Base-by-base conservation (phyloP, 2,113 vertebrate genomes). In the Cephalopholis sonnerati region DNA sequence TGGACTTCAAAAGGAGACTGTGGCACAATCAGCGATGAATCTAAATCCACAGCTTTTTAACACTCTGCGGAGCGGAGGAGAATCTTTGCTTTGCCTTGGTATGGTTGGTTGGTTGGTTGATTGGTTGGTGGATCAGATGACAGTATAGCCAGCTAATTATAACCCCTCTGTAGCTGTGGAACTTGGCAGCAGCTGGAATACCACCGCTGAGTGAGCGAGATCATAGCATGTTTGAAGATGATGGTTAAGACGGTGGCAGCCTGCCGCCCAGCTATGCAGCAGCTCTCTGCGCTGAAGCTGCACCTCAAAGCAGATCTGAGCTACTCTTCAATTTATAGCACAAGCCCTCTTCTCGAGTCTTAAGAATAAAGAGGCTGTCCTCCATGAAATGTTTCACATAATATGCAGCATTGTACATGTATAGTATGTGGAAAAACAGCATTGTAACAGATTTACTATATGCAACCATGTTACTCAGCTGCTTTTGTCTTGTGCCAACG, bases 141-240 rank as follows among this genome's bases (percentile, higher is more conserved):
- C 88, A 87, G 78, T 78, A 79, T 63, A 77, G 65, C 74, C 44
- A 44, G 89, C 86, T 93, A 91, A 93, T 94, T 93, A 92, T 87
- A 92, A 90, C 75, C 79, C 68, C 41, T 80, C 86, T 79, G 89
- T 88, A 88, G 90, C 84, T 88, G 81, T 81, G 85, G 61, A 87
- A 81, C 85, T 91, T 92, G 82, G 85, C 91, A 88, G 90, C 76
- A 81, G 79, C 79, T 78, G 71, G 83, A 83, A 75, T 82, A 81
- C 77, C 75, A 74, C 58, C 16, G 5, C 53, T 67, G 81, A 53
- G 78, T 68, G 66, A 78, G 67, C 41, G 2, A 91, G 82, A 94
- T 93, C 93, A 89, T 54, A 93, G 82, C 53, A 7, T 32, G 73
- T 88, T 92, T 93, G 89, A 92, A 91, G 91, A 86, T 81, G 88